Evolutionary conservation across 1,140 invertebrate species (phyloP), one percentile per base, ranked within the genome.

Genomic region (Drosophila albomicans): DNA sequence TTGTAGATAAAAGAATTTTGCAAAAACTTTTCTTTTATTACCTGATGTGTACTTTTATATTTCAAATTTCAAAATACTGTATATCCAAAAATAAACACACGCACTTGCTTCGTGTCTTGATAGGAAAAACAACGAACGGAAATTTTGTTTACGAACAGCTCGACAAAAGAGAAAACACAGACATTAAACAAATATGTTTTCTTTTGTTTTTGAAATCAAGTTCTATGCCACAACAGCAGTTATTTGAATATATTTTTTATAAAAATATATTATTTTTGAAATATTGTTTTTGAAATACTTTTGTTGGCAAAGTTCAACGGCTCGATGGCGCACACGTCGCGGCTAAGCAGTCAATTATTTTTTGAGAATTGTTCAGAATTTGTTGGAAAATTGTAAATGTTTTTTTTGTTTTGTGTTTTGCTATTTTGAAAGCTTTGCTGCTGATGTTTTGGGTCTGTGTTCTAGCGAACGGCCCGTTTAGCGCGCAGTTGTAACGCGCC

Each of bases 401-500:
- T 25, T 3, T 20, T 20, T 25, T 25, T 49, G 8, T 28, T 64
- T 32, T 38, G 1, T 15, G 4, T 57, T 48, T 8, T 25, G 20
- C 20, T 25, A 25, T 32, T 38, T 52, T 1, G 15, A 28, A 62
- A 38, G 41, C 8, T 57, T 25, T 13, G 65, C 58, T 48, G 70
- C 63, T 68, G 54, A 20, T 62, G 5, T 70, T 58, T 58, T 30
- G 62, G 74, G 61, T 76, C 56, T 72, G 41, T 72, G 68, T 65
- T 75, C 66, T 62, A 49, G 38, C 73, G 72, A 75, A 75, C 72
- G 65, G 43, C 56, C 74, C 85, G 80, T 62, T 59, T 74, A 78
- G 81, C 74, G 76, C 81, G 81, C 81, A 77, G 64, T 73, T 68
- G 59, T 58, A 75, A 58, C 75, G 75, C 78, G 46, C 30, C 10